Evolutionary conservation across 64 coral and sea anemone species (phyloP).

Genomic region (Actinia tenebrosa): DNA sequence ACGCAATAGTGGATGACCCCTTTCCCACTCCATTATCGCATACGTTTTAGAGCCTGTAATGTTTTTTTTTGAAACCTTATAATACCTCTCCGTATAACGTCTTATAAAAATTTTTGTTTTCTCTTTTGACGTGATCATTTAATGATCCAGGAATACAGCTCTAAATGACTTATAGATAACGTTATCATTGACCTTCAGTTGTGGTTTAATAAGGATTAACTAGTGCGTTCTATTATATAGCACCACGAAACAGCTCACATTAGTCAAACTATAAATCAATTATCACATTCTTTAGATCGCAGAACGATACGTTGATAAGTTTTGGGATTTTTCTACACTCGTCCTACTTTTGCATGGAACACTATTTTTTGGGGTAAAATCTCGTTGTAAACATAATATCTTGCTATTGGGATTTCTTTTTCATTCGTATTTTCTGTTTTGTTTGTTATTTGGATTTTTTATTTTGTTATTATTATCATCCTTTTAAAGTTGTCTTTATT

Average conservation of each 20-base stretch:
- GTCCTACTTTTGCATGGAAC: neutral
- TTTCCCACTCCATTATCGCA: neutral
- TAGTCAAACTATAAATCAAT: too few relatives aligned
- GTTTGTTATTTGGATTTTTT: neutral
- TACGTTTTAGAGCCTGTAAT: too few relatives aligned
- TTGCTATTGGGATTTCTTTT: neutral
- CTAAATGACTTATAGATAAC: neutral
- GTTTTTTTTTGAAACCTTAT: too few relatives aligned
- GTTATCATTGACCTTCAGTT: neutral
- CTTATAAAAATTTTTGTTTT: too few relatives aligned
- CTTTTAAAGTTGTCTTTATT: neutral
- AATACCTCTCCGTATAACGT: too few relatives aligned
- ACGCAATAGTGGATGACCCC: neutral
- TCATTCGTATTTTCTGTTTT: neutral
- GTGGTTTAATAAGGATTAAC: neutral
- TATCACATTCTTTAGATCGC: too few relatives aligned
- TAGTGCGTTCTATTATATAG: neutral
- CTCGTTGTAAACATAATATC: neutral
- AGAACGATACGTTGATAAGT: too few relatives aligned
- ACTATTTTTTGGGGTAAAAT: neutral
- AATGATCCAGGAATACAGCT: neutral
- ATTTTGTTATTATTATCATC: neutral
- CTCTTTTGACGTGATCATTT: neutral
- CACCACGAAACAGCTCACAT: too few relatives aligned
- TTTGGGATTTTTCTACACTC: too few relatives aligned